These are phyloP conservation scores for Vulpes ferrilata DNA, from an alignment of 2,113 vertebrate genomes.

Conservation along the genomic window DNA sequence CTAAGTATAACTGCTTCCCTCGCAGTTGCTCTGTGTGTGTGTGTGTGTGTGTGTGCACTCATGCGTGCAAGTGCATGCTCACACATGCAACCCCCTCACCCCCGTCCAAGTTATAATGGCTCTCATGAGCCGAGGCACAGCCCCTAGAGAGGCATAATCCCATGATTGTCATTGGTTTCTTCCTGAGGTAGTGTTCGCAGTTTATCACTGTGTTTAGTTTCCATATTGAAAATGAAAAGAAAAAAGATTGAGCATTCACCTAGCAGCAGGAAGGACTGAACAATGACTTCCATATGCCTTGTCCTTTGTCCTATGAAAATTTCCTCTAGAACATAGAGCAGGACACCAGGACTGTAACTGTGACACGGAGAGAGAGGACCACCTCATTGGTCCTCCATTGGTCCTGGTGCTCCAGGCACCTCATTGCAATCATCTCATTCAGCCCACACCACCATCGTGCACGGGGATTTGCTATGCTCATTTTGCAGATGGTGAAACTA, in stretches of 20 bases:
- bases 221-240: not conserved
- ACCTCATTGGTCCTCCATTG: too few relatives aligned
- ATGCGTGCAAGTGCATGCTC: accelerated
- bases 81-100: not conserved
- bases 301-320: not conserved
- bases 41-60: too few relatives aligned
- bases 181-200: not conserved
- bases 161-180: not conserved
- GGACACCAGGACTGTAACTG: not conserved
- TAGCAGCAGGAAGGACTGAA: not conserved
- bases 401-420: not conserved
- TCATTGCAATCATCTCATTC: not conserved
- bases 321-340: not conserved
- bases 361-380: accelerated
- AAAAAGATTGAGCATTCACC: not conserved
- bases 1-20: not conserved
- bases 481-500: not conserved
- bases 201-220: not conserved
- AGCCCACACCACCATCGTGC: not conserved
- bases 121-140: not conserved
- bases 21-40: not conserved
- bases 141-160: not conserved
- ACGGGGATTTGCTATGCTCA: not conserved
- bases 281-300: not conserved
- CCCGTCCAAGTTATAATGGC: not conserved